Base-by-base conservation (phyloP, 2,113 vertebrate species). In the Coryphaenoides rupestris region DNA sequence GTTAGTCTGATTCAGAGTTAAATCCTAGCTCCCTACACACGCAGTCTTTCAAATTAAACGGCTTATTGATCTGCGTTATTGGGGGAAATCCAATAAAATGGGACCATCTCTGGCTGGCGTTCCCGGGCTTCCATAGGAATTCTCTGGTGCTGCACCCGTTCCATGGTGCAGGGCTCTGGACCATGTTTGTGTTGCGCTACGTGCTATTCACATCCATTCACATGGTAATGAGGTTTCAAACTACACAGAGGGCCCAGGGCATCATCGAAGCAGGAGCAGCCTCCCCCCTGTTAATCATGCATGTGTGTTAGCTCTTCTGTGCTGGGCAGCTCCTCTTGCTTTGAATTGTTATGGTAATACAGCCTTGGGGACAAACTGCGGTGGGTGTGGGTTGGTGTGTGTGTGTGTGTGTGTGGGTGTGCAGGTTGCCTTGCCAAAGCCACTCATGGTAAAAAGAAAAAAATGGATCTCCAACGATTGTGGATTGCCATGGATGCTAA, bases 181-280 rank as follows among this genome's bases (percentile, higher is more conserved):
- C 74, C 79, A 76, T 2, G 70, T 69, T 75, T 74, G 65, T 81
- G n/a, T n/a, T n/a, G 68, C 78, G 71, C 69, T 69, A 59, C 73
- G 75, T 63, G 77, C 69, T 74, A 60, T 62, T 84, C 84, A 86
- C 76, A 60, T 62, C 84, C 84, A 86, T 88, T 88, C 84, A 83
- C 81, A 85, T 85, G 86, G 80, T 84, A 85, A 87, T 86, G n/a
- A 79, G 78, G 70, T 85, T 88, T 85, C 78, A 82, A 72, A 77
- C n/a, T 65, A 78, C 73, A 72, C 78, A 73, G 78, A 76, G 84
- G 80, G 74, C 81, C 75, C 80, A 79, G 83, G 78, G 75, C 68
- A 80, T 80, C 70, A 88, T 82, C 81, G 81, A 83, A 80, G 76
- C 22, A 69, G 70, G 75, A 78, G 84, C 83, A 50, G 61, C 73